Evolutionary conservation across 2,113 vertebrate genomes (phyloP).

Genomic region (Rhadina sibilatrix): DNA sequence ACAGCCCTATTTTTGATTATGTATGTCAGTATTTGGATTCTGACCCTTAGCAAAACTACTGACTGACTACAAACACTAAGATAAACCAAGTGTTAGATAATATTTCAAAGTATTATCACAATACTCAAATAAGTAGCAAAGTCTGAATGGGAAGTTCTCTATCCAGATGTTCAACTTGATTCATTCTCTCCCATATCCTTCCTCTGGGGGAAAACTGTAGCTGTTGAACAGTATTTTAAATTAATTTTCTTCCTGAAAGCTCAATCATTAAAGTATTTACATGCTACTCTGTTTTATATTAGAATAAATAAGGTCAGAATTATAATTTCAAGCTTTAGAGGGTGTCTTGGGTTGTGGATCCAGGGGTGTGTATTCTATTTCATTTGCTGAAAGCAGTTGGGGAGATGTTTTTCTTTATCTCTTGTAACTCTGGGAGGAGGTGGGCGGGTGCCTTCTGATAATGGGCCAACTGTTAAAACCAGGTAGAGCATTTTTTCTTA

Average conservation of each 20-base stretch:
- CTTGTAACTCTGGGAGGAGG: too few relatives aligned
- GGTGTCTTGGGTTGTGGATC: too few relatives aligned
- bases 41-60: background rate
- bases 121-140: background rate
- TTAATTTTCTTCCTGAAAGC: background rate
- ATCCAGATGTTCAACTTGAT: background rate
- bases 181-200: background rate
- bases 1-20: background rate
- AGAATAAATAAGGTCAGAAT: background rate
- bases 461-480: too few relatives aligned
- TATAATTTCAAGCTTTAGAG: background rate
- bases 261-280: background rate
- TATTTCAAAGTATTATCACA: background rate
- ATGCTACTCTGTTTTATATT: background rate
- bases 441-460: too few relatives aligned
- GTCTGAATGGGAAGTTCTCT: background rate
- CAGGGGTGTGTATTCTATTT: too few relatives aligned
- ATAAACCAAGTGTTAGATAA: background rate
- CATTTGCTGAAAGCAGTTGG: too few relatives aligned
- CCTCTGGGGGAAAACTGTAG: background rate
- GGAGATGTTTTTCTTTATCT: too few relatives aligned
- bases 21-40: background rate
- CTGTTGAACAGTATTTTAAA: background rate
- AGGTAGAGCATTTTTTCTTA: too few relatives aligned
- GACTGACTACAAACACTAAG: background rate